Base-by-base conservation (phyloP, 1,140 invertebrate genomes). In the Globodera rostochiensis region DNA sequence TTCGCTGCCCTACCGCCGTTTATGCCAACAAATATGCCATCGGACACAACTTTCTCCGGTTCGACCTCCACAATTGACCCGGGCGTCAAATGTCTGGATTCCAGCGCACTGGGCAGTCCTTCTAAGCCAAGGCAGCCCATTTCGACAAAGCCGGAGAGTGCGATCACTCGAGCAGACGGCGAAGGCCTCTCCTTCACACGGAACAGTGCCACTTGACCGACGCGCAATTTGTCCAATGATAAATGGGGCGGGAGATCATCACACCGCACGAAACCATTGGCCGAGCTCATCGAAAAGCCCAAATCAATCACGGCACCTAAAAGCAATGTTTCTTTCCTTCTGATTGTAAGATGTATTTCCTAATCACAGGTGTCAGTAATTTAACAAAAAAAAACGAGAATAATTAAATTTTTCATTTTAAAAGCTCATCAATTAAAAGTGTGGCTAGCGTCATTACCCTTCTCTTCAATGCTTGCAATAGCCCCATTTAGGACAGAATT, bases 401-500 rank as follows among this genome's bases (percentile, higher is more conserved):
- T 69, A 36, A 36, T 36, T 36, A 36, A 36, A 36, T 36, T 36
- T 36, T 36, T 36, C 0, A 36, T 36, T 36, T 36, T 36, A 36
- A 2, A 36, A 36, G 36, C 36, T 36, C 1, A 36, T 36, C 36
- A 36, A 36, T 25, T 25, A 25, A 0, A 36, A 36, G 36, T 36
- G 36, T 36, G 2, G 36, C 36, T 36, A 36, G 2, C 36, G 36
- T 60, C 6, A n/a, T 85, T 67, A 84, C 87, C 87, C 83, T 88
- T 88, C 50, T 90, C 87, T 80, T 88, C 87, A 15, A 87, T 79
- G 66, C 85, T 89, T 25, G 77, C 36, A 25, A 88, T 77, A 45
- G 81, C 60, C 19, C 83, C 83, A 64, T 85, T 83, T n/a, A 90
- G 60, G 4, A 86, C 88, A 0, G 84, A 50, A n/a, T 82, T 85